A percentile compares a stretch with the other conserved stretches of the same genome.
Conservation (phyloP, 2,888 invertebrate genomes). For the Mellilla xanthometata region DNA sequence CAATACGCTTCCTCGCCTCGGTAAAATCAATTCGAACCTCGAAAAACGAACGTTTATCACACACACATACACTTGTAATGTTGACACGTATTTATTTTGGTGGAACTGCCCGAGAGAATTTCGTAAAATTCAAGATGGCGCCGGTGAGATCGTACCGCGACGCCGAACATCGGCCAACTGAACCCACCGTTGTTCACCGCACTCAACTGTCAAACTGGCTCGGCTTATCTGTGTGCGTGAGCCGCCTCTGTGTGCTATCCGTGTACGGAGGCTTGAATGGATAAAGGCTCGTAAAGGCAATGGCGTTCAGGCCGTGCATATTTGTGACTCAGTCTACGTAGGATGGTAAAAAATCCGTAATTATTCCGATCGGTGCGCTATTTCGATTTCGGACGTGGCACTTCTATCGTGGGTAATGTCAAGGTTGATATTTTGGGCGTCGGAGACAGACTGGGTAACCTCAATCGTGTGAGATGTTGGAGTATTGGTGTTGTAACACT, state of each 20-base stretch:
- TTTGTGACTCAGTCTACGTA: constrained; percentile 54
- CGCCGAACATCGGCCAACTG: constrained; percentile 79
- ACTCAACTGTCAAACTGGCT: constrained; percentile 77
- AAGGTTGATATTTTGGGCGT: constrained; percentile 34
- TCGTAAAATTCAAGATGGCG: constrained; percentile 64
- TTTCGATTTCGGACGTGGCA: constrained; percentile 24
- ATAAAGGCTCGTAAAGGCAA: constrained; percentile 37
- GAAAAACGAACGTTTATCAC: constrained; percentile 41
- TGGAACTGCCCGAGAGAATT: constrained; percentile 56
- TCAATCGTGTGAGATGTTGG: constrained; percentile 28
- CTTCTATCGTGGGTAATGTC: constrained; percentile 32
- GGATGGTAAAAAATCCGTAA: constrained; percentile 52
- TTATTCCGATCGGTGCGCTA: constrained; percentile 39
- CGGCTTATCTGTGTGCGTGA: constrained; percentile 46
- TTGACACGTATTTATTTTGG: constrained; percentile 72
- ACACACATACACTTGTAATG: constrained; percentile 55
- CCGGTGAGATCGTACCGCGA: constrained; percentile 62
- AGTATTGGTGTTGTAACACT: constrained; percentile 21
- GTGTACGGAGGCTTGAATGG: constrained; percentile 66
- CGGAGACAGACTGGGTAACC: constrained; percentile 30
- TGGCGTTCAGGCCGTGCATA: constrained; percentile 31
- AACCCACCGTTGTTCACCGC: constrained; percentile 50
- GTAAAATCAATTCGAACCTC: constrained; percentile 26
- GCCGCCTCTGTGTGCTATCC: constrained; percentile 31
- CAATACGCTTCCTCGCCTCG: constrained; percentile 20